These are phyloP conservation scores for Micronycteris hirsuta DNA, from an alignment of 2,113 vertebrate genomes.

Conservation along the genomic window DNA sequence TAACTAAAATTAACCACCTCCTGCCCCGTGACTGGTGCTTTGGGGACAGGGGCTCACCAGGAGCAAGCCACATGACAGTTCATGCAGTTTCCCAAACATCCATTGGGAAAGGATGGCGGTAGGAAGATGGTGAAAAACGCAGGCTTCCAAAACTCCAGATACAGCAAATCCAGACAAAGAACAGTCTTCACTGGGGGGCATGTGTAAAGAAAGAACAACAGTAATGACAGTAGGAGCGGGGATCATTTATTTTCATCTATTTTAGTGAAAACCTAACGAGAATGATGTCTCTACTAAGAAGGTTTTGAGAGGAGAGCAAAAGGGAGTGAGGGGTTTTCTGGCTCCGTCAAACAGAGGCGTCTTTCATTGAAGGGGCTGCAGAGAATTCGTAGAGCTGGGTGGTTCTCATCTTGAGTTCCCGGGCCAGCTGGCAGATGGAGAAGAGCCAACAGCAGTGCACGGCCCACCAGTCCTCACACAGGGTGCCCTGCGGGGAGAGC, in stretches of 20 bases:
- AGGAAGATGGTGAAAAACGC: not conserved
- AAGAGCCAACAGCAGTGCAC: slow-evolving; percentile 85
- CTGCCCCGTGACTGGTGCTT: not conserved
- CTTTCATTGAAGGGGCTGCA: slow-evolving; percentile 44
- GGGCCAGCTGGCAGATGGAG: slow-evolving; percentile 85
- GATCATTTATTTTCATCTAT: slow-evolving; percentile 43
- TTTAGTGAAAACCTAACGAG: not conserved
- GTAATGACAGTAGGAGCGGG: not conserved
- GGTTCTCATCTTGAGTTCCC: slow-evolving; percentile 82
- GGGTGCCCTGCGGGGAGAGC: slow-evolving; percentile 76
- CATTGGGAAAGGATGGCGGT: not conserved
- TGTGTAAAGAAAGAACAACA: not conserved
- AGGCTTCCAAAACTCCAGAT: not conserved
- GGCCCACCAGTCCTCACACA: slow-evolving; percentile 82
- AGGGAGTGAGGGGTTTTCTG: not conserved
- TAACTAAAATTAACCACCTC: not conserved
- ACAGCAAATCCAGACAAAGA: not conserved
- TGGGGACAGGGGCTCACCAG: not conserved
- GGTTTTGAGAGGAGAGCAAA: not conserved
- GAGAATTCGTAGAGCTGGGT: slow-evolving; percentile 82
- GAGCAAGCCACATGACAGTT: not conserved
- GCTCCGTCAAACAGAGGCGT: not conserved
- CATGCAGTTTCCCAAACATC: not conserved
- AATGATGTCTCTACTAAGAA: not conserved
- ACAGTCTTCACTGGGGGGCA: not conserved